Percentiles rank a stretch among this genome's conserved stretches.
Conservation (phyloP, 2,113 vertebrate species). For the Promerops cafer region DNA sequence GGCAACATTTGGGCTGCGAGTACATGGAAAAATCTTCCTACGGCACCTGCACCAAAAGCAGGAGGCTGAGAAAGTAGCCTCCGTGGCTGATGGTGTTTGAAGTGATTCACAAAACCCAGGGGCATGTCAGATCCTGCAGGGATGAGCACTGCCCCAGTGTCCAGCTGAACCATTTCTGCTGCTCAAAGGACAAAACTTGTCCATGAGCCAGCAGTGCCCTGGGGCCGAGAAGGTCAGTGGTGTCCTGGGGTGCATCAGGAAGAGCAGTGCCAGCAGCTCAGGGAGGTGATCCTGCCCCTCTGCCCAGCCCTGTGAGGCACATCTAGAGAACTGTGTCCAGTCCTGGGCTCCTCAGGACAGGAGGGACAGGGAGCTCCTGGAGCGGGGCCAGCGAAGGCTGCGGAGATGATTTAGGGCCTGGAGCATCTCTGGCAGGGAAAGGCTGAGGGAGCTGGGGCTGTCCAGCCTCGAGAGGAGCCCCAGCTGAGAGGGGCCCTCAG, state of each 20-base stretch:
- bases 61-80: not conserved
- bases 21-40: not conserved
- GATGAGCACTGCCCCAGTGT: not conserved
- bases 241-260: accelerated
- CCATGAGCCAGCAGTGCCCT: not conserved
- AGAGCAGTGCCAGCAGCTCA: accelerated
- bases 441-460: not conserved
- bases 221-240: accelerated
- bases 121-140: not conserved
- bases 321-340: not conserved
- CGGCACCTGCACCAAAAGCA: not conserved
- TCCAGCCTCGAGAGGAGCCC: not conserved
- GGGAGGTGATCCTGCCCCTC: not conserved
- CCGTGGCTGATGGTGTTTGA: not conserved
- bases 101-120: not conserved
- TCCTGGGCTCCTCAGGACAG: not conserved
- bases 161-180: not conserved
- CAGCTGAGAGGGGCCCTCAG: not conserved
- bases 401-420: not conserved
- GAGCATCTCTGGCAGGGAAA: not conserved
- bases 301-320: not conserved
- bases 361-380: not conserved
- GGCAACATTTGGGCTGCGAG: not conserved
- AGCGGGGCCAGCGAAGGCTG: accelerated
- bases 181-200: not conserved